A percentile compares a stretch with the other conserved stretches of the same genome.
Conservation (phyloP, 1,140 invertebrate species). For the Orius insidiosus region DNA sequence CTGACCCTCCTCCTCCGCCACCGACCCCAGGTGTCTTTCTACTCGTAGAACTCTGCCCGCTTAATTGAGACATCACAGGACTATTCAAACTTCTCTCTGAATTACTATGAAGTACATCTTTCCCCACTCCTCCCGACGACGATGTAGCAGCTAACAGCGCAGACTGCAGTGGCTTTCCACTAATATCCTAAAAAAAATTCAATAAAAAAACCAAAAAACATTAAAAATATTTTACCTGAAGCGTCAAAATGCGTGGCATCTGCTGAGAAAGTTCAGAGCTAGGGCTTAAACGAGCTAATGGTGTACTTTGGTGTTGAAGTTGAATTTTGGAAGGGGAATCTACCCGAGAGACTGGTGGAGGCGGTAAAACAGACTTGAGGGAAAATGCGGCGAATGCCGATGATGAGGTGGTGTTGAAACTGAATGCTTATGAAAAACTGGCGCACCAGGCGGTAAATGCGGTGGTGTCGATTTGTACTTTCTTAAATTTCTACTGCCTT, state of each 20-base stretch:
- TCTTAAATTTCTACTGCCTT: conserved; percentile 49
- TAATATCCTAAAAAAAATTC: conserved; percentile 55
- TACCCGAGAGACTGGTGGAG: conserved; percentile 35
- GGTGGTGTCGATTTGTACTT: conserved; percentile 72
- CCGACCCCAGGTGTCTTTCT: conserved; percentile 35
- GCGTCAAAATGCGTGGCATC: conserved; percentile 73
- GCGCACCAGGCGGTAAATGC: conserved; percentile 39
- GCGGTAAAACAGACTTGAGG: conserved; percentile 37
- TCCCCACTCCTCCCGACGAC: conserved; percentile 63
- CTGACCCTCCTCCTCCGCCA: conserved; percentile 25
- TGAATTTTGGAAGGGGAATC: conserved; percentile 30
- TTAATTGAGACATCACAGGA: conserved; percentile 76
- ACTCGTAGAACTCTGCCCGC: conserved; percentile 61
- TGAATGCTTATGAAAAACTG: conserved; percentile 56
- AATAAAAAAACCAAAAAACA: background rate
- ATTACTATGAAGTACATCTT: conserved; percentile 65
- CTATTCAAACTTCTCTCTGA: conserved; percentile 79
- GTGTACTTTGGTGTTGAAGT: conserved; percentile 65
- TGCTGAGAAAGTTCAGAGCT: conserved; percentile 82
- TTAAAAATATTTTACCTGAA: conserved; percentile 26
- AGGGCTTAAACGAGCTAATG: conserved; percentile 71
- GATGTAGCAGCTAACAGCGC: conserved; percentile 74
- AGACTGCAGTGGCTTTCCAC: conserved; percentile 75
- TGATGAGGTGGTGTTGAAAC: conserved; percentile 38
- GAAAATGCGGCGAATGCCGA: conserved; percentile 51